Percentiles rank a stretch among this genome's conserved stretches.
Evolutionary conservation across 2,888 invertebrate species (phyloP).

Genomic region (Carpatolechia fugitivella): DNA sequence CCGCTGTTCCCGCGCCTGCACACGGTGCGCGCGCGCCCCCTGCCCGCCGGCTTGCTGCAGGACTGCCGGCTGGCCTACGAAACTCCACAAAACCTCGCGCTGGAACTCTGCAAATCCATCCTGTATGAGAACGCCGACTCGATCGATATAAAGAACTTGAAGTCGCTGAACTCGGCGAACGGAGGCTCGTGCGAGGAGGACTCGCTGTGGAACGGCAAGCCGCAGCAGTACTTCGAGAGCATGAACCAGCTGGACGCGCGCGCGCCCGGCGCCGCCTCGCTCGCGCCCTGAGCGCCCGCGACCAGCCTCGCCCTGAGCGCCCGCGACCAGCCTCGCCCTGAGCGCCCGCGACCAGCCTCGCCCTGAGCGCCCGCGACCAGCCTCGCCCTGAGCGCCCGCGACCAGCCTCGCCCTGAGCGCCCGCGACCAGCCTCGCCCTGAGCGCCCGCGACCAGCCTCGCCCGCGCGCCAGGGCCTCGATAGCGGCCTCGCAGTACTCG

Average conservation of each 20-base stretch:
- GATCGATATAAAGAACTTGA: slow-evolving; percentile 37
- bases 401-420: too few species aligned
- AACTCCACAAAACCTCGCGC: slow-evolving; percentile 56
- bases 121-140: slow-evolving; percentile 63
- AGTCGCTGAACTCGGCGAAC: slow-evolving; percentile 34
- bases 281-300: slow-evolving; percentile 41
- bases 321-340: too few species aligned
- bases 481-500: too few species aligned
- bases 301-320: too few species aligned
- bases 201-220: slow-evolving; percentile 77
- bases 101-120: slow-evolving; percentile 49
- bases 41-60: slow-evolving; percentile 22
- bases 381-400: too few species aligned
- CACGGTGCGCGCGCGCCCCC: slow-evolving; percentile 22
- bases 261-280: slow-evolving; percentile 50
- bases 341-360: too few species aligned
- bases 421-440: too few species aligned
- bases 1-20: slow-evolving; percentile 43
- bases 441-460: too few species aligned
- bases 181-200: slow-evolving; percentile 53
- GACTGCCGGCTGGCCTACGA: slow-evolving; percentile 45
- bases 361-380: too few species aligned
- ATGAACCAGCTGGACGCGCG: slow-evolving; percentile 72
- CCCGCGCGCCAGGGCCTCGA: too few species aligned
- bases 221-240: slow-evolving; percentile 83